These are phyloP conservation scores for Athene cunicularia DNA, from an alignment of 2,113 vertebrate genomes.

Conservation along the genomic window DNA sequence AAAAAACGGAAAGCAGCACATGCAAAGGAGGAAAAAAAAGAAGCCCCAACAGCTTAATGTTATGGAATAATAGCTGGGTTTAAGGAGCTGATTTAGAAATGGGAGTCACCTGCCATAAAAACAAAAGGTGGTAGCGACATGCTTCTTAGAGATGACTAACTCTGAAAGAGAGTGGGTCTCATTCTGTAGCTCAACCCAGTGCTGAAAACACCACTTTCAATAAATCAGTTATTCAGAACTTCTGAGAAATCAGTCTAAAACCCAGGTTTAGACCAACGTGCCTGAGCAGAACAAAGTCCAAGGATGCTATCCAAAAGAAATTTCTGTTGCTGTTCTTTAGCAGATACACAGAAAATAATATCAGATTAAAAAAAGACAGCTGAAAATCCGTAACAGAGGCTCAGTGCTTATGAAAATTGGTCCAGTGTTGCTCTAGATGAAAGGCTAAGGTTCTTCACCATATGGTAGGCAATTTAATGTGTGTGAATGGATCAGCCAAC, in stretches of 20 bases:
- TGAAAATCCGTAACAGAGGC: not conserved
- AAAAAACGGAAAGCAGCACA: slow-evolving; percentile 29
- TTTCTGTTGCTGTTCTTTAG: not conserved
- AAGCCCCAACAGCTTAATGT: not conserved
- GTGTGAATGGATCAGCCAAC: not conserved
- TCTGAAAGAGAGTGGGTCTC: not conserved
- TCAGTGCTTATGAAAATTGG: not conserved
- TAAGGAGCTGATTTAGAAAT: not conserved
- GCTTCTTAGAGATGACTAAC: not conserved
- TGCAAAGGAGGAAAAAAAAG: not conserved
- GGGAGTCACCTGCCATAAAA: not conserved
- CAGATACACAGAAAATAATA: not conserved
- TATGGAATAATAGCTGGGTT: not conserved
- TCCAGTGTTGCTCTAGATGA: not conserved
- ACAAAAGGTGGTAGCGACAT: not conserved
- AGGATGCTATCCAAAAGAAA: not conserved
- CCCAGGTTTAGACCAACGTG: not conserved
- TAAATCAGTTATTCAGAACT: not conserved
- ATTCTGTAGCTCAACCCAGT: not conserved
- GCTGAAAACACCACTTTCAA: not conserved
- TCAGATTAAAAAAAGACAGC: not conserved
- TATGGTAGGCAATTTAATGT: not conserved
- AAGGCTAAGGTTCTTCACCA: not conserved
- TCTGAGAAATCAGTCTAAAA: not conserved
- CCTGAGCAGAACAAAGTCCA: not conserved